Base-by-base conservation (phyloP, 2,888 invertebrate genomes). In the Hylaea fasciaria region DNA sequence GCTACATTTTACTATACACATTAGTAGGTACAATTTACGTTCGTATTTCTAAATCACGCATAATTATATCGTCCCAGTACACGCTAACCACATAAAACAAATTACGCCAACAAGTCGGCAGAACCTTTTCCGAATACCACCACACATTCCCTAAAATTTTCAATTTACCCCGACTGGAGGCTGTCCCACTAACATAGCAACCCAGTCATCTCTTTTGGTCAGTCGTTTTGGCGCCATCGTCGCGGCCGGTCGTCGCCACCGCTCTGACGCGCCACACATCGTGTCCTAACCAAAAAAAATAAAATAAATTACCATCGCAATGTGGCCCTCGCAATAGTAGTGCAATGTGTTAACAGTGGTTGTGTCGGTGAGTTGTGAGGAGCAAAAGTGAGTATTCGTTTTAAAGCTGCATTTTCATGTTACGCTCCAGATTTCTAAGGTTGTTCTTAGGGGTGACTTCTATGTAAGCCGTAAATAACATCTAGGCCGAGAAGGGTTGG, bases 191-290 rank as follows among this genome's bases (percentile, higher is more conserved):
- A 67, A 65, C 71, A 72, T 75, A 74, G 85, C 78, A 86, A 85
- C 85, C 73, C 79, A 59, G 63, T 59, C 67, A 72, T 82, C 82
- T 74, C 73, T 72, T 76, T 66, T 73, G 82, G 85, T 82, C 85
- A 90, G 90, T 89, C 77, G 78, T 78, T 85, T 84, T 82, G 83
- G 86, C 86, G 89, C 84, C 83, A 80, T 76, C 74, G 77, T 58
- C 57, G 69, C 67, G 81, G 63, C 70, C 82, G 83, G 78, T 70
- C 82, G 85, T 65, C 78, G 72, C 70, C 54, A 62, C 48, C 57
- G 57, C 65, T 64, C 68, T 64, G 66, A 45, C 57, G 61, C 57
- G 64, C 40, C 68, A 70, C 64, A 69, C 73, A 64, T 82, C 85
- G 86, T 77, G 72, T 77, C 54, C 47, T 71, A 69, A 72, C 65